Conservation (phyloP, 2,888 invertebrate genomes). For the Lasioglossum morio region DNA sequence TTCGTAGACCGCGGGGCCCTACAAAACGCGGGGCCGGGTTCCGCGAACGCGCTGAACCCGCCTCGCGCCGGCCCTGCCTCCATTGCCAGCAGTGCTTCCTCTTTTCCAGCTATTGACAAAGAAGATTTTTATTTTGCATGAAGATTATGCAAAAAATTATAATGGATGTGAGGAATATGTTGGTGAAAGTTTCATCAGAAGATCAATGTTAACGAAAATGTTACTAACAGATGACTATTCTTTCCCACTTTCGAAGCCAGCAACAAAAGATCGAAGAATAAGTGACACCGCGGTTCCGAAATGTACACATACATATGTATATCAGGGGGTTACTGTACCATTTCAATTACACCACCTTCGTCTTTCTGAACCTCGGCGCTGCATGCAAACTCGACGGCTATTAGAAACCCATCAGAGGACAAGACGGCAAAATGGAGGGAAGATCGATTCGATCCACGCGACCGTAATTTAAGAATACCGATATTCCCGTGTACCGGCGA, state of each 20-base stretch:
- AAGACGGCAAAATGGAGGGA: neutral
- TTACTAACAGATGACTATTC: neutral
- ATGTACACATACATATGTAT: neutral
- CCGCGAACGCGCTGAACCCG: no score
- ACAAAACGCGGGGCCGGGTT: no score
- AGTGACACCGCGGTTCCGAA: neutral
- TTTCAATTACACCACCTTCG: neutral
- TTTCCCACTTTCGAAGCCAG: neutral
- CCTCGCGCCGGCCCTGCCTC: no score
- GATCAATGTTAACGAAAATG: neutral
- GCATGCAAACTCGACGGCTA: neutral
- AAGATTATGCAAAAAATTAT: no score
- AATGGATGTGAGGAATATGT: neutral
- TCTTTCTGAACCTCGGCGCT: neutral
- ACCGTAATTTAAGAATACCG: neutral
- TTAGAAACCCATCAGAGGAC: neutral
- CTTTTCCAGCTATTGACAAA: neutral
- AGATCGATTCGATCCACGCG: slow-evolving; percentile 3
- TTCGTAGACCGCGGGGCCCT: no score
- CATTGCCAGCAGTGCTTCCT: neutral
- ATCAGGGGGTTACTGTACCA: neutral
- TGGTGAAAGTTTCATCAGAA: neutral
- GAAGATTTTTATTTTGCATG: no score
- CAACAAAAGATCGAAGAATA: neutral
- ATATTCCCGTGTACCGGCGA: neutral